These are phyloP conservation scores for Lytechinus variegatus DNA, from an alignment of 35 echinoderm and acorn worm species.

Conservation along the genomic window DNA sequence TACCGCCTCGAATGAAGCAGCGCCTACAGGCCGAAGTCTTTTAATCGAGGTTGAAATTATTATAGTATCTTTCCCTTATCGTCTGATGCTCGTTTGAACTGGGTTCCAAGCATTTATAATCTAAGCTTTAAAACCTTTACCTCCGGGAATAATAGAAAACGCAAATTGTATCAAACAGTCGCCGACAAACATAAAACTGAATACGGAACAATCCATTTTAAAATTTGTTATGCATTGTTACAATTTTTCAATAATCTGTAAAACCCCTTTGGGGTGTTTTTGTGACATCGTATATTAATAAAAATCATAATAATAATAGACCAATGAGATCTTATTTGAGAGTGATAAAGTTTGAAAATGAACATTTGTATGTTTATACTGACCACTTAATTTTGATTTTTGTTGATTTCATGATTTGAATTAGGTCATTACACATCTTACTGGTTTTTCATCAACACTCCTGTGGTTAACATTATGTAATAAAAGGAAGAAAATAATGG, in stretches of 20 bases:
- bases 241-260: constrained; percentile 29
- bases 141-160: constrained; percentile 55
- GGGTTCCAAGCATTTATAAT: not conserved
- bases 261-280: not conserved
- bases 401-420: not conserved
- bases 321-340: not conserved
- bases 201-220: constrained; percentile 15
- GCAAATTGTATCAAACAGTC: constrained; percentile 47
- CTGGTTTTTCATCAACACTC: no score
- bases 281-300: not conserved
- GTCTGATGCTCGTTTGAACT: constrained; percentile 22
- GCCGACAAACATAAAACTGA: constrained; percentile 24
- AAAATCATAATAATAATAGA: not conserved
- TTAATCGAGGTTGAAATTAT: constrained; percentile 47
- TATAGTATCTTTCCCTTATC: constrained; percentile 5
- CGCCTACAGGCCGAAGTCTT: constrained; percentile 36
- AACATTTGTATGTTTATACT: not conserved
- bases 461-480: no score
- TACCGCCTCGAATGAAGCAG: constrained; percentile 21
- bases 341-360: not conserved
- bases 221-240: constrained; percentile 37
- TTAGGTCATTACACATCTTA: not conserved
- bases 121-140: constrained; percentile 17
- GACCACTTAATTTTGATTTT: not conserved
- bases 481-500: no score